These are phyloP conservation scores for Apostichopus parvimensis DNA, from an alignment of 35 echinoderm and acorn worm species.

Conservation along the genomic window DNA sequence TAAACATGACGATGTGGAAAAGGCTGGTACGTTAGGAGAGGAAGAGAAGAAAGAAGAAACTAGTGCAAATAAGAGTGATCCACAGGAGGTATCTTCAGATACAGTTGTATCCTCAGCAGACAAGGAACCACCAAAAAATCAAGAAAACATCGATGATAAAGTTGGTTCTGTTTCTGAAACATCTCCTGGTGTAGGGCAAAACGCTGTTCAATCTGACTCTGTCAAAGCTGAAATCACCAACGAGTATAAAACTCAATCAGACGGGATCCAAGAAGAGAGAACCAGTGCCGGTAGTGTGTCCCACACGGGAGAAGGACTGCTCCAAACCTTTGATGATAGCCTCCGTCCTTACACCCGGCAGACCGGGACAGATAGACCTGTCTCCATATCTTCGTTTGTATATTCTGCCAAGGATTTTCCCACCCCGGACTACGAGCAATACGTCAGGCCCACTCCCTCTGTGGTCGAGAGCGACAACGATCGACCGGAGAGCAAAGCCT, in stretches of 20 bases:
- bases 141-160: too few relatives aligned
- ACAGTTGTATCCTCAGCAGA: too few relatives aligned
- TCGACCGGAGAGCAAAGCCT: slow-evolving; percentile 4
- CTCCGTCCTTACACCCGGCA: slow-evolving; percentile 1
- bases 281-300: not conserved
- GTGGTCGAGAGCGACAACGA: slow-evolving; percentile 50
- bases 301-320: not conserved
- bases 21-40: too few relatives aligned
- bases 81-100: too few relatives aligned
- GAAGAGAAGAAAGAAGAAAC: too few relatives aligned
- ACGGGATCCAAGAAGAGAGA: not conserved
- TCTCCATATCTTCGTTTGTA: slow-evolving; percentile 38
- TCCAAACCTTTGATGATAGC: not conserved
- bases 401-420: slow-evolving; percentile 80
- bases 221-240: not conserved
- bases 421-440: slow-evolving; percentile 81
- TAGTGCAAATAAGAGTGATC: too few relatives aligned
- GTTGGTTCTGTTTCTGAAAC: not conserved
- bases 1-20: too few relatives aligned
- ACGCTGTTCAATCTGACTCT: not conserved
- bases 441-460: slow-evolving; percentile 34
- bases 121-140: too few relatives aligned
- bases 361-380: slow-evolving; percentile 3
- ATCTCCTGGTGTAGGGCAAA: not conserved
- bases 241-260: not conserved